These are phyloP conservation scores for Paedocypris sp. DNA, from an alignment of 2,113 vertebrate genomes.

Conservation along the genomic window DNA sequence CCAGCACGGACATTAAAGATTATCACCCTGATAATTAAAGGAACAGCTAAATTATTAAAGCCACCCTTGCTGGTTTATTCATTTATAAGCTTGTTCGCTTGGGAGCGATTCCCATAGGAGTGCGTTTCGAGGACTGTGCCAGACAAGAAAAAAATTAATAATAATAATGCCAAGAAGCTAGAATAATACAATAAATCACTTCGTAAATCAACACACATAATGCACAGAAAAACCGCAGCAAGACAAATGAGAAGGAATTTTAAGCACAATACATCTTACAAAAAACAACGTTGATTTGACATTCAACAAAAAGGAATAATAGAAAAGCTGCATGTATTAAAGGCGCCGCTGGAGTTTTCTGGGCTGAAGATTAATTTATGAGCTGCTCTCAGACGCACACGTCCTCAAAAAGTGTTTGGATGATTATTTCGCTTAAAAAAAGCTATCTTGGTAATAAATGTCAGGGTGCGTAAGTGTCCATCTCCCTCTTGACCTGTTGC, in stretches of 20 bases:
- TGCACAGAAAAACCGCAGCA: neutral
- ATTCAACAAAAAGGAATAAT: conserved; percentile 3
- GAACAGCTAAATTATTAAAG: conserved; percentile 11
- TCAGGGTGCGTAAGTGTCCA: too few species aligned
- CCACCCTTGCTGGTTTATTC: too few species aligned
- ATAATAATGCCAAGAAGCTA: neutral
- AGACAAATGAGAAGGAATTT: neutral
- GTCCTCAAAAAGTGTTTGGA: neutral
- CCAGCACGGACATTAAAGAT: conserved; percentile 1
- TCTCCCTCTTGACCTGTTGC: too few species aligned
- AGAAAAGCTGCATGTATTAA: neutral
- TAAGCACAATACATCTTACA: neutral
- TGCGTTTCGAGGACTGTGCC: neutral
- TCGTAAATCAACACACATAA: neutral
- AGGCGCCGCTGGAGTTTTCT: neutral
- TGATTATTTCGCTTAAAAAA: neutral
- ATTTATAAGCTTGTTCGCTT: too few species aligned
- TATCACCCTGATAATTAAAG: conserved; percentile 16
- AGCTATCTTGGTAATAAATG: too few species aligned
- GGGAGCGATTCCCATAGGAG: neutral
- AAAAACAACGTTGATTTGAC: neutral
- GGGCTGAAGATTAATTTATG: neutral
- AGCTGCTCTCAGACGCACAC: neutral
- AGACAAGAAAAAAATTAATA: neutral
- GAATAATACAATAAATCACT: neutral